Conservation (phyloP, 2,797 vertebrate species). For the Scleropages formosus region DNA sequence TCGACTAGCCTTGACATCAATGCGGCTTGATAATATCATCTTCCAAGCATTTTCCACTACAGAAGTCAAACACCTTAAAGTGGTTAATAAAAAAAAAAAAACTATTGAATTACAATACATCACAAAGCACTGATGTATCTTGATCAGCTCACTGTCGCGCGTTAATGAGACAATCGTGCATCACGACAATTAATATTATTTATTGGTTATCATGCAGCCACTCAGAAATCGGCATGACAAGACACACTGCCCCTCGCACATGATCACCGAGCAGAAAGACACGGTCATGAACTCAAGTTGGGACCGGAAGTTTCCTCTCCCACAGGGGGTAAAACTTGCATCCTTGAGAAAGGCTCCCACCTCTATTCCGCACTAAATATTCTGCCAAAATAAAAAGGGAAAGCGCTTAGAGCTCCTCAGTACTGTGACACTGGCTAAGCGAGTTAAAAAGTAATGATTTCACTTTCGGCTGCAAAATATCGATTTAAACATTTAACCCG, state of each 20-base stretch:
- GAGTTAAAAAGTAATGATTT: background rate
- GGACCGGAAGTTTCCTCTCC: background rate
- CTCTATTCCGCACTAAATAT: background rate
- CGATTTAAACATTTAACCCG: background rate
- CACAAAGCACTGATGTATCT: background rate
- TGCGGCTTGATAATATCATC: slow-evolving; percentile 13
- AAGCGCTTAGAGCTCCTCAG: background rate
- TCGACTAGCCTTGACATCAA: slow-evolving; percentile 8
- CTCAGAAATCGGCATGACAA: background rate
- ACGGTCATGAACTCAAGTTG: slow-evolving; percentile 4
- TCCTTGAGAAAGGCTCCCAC: background rate
- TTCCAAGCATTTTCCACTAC: slow-evolving; percentile 30
- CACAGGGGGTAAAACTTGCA: too few species aligned
- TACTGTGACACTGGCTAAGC: background rate
- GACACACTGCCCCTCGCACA: background rate
- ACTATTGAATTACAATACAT: too few species aligned
- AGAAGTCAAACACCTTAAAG: slow-evolving; percentile 14
- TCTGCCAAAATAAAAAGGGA: background rate
- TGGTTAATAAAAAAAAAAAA: too few species aligned
- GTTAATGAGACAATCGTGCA: background rate
- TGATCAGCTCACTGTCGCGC: background rate
- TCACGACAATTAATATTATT: background rate
- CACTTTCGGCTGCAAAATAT: slow-evolving; percentile 2
- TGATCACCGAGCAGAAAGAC: background rate
- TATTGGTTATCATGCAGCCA: background rate